A percentile compares a stretch with the other conserved stretches of the same genome.
Conservation (phyloP, 2,797 vertebrate genomes). For the Scolopax rusticola region DNA sequence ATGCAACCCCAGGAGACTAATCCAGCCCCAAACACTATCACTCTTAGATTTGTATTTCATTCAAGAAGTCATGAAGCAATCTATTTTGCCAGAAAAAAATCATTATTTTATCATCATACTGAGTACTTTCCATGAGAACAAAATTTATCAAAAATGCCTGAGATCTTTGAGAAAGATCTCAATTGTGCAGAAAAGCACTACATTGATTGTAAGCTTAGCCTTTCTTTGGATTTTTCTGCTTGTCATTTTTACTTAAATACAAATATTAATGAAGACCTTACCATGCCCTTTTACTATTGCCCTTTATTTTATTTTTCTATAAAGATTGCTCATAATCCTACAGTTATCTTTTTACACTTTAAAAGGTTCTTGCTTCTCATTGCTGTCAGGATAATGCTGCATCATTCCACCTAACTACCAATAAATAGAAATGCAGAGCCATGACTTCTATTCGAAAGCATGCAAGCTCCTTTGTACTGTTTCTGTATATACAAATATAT, state of each 20-base stretch:
- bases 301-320: slow-evolving; percentile 52
- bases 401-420: slow-evolving; percentile 57
- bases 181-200: background rate
- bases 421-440: slow-evolving; percentile 60
- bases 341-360: slow-evolving; percentile 20
- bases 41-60: slow-evolving; percentile 68
- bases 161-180: slow-evolving; percentile 39
- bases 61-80: slow-evolving; percentile 69
- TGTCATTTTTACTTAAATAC: slow-evolving; percentile 58
- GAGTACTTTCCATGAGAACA: slow-evolving; percentile 23
- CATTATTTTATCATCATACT: slow-evolving; percentile 41
- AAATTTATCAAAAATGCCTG: slow-evolving; percentile 37
- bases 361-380: slow-evolving; percentile 38
- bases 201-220: slow-evolving; percentile 16
- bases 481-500: slow-evolving; percentile 14
- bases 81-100: slow-evolving; percentile 34
- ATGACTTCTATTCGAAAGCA: slow-evolving; percentile 50
- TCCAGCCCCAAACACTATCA: slow-evolving; percentile 39
- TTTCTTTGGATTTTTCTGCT: slow-evolving; percentile 23
- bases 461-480: slow-evolving; percentile 34
- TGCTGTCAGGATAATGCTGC: slow-evolving; percentile 56
- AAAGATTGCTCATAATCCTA: slow-evolving; percentile 44
- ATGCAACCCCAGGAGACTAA: slow-evolving; percentile 52
- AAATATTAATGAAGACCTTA: slow-evolving; percentile 61
- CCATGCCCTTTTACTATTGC: background rate